These are phyloP conservation scores for Agapornis canus DNA, from an alignment of 2,797 vertebrate species.

Conservation along the genomic window DNA sequence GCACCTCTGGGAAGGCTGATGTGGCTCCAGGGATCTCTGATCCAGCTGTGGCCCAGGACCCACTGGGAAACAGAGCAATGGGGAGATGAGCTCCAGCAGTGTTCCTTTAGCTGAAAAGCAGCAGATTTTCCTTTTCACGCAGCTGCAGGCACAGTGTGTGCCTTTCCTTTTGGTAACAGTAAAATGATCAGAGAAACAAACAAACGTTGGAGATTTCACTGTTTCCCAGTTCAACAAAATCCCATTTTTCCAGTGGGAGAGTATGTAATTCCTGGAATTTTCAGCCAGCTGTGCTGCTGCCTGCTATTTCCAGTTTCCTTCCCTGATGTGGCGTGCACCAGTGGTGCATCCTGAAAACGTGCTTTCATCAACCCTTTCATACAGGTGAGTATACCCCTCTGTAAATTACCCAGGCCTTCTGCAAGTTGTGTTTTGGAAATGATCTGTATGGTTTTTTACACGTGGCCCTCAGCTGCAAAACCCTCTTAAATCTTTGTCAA, in stretches of 20 bases:
- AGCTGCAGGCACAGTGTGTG: neutral
- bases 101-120: neutral
- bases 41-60: neutral
- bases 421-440: slow-evolving; percentile 11
- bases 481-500: slow-evolving; percentile 49
- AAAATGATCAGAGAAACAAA: neutral
- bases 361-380: neutral
- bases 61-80: fast-evolving
- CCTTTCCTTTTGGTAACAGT: neutral
- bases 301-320: neutral
- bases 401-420: neutral
- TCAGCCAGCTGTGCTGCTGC: neutral
- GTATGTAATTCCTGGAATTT: neutral
- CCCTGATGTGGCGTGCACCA: neutral
- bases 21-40: neutral
- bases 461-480: neutral
- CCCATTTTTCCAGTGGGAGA: neutral
- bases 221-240: neutral
- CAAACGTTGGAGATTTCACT: neutral
- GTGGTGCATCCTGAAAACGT: neutral
- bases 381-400: neutral
- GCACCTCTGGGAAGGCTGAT: neutral
- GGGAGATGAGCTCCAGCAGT: neutral
- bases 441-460: neutral
- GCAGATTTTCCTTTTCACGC: neutral